Conservation (phyloP, 1,140 invertebrate genomes). For the Neotoxoptera formosana region DNA sequence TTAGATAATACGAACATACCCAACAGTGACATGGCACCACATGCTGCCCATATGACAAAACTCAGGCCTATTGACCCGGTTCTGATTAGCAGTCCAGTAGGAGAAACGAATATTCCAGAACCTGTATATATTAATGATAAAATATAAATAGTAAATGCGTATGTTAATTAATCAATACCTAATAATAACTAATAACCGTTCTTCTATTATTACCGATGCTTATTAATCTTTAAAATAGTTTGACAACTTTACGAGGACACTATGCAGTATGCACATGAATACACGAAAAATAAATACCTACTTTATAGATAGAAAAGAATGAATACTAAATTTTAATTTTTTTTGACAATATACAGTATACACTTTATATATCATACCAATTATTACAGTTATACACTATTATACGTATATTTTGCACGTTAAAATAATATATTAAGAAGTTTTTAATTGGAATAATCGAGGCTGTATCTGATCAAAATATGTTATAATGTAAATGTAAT, state of each 20-base stretch:
- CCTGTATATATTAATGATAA: constrained; percentile 66
- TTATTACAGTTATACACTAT: not conserved
- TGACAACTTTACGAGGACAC: not conserved
- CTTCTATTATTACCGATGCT: not conserved
- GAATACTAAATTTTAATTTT: not conserved
- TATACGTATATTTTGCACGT: not conserved
- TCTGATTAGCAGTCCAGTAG: constrained; percentile 88
- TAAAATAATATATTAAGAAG: not conserved
- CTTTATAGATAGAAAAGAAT: not conserved
- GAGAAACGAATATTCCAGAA: constrained; percentile 97
- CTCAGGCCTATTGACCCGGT: constrained; percentile 93
- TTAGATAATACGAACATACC: constrained; percentile 68
- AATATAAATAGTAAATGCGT: not conserved
- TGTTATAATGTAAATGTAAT: not conserved
- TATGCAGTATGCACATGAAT: too few species aligned
- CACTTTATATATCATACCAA: too few species aligned
- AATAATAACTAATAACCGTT: not conserved
- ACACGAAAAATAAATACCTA: not conserved
- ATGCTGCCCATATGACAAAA: constrained; percentile 92
- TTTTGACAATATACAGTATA: not conserved
- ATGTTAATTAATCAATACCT: not conserved
- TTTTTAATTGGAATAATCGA: not conserved
- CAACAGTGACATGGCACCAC: constrained; percentile 88
- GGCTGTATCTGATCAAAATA: not conserved
- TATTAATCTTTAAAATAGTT: not conserved